Evolutionary conservation across 2,113 vertebrate genomes (phyloP).

Genomic region (Rostratula benghalensis): DNA sequence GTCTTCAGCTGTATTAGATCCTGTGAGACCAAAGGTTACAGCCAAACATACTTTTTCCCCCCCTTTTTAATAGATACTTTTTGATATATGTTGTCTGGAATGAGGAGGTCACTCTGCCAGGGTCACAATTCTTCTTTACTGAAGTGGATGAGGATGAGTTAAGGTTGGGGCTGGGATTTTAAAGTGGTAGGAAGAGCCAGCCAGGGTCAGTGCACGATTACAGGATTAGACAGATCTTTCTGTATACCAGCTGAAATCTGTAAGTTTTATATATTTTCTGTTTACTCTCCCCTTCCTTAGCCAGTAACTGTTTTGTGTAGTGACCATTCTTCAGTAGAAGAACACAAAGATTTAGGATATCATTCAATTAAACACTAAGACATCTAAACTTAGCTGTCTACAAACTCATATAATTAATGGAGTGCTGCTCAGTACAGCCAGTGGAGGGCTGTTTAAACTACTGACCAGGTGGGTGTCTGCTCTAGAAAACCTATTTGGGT

Average conservation of each 20-base stretch:
- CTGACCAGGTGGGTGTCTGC: background rate
- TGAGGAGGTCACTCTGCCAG: background rate
- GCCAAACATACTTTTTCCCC: background rate
- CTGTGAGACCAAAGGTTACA: background rate
- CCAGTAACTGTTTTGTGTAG: background rate
- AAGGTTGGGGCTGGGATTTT: background rate
- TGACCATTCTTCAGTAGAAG: background rate
- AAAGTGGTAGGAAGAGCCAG: background rate
- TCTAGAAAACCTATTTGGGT: background rate
- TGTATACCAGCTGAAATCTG: background rate
- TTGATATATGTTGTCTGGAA: background rate
- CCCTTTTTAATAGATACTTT: background rate
- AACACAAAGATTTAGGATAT: background rate
- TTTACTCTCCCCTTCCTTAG: background rate
- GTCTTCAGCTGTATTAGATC: background rate
- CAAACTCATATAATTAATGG: background rate
- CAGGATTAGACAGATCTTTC: background rate
- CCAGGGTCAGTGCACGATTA: background rate
- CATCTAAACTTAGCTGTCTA: background rate
- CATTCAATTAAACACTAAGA: background rate
- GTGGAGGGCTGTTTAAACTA: background rate
- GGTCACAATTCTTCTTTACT: background rate
- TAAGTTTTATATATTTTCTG: background rate
- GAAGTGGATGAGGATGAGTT: background rate
- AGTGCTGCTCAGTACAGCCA: background rate